These are phyloP conservation scores for Australoheros facetus DNA, from an alignment of 2,797 vertebrate species.

Conservation along the genomic window DNA sequence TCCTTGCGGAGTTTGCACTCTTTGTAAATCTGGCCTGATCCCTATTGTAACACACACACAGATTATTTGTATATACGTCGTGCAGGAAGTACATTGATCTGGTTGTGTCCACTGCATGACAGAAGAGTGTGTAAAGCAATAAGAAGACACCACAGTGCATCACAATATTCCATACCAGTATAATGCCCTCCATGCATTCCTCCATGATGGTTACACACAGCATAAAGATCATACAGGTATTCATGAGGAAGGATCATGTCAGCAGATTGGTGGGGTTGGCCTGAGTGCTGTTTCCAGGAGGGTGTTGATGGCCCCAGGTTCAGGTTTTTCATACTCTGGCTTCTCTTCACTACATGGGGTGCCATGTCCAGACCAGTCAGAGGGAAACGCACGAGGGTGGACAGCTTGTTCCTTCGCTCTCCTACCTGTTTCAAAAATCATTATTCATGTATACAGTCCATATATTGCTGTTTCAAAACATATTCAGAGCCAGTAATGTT, in stretches of 20 bases:
- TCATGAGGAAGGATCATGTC: constrained; percentile 77
- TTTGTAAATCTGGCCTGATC: neutral
- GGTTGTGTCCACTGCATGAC: neutral
- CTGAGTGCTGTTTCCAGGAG: constrained; percentile 77
- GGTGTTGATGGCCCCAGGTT: constrained; percentile 77
- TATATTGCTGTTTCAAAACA: neutral
- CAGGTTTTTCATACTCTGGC: constrained; percentile 71
- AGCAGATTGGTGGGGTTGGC: constrained; percentile 50
- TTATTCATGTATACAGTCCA: neutral
- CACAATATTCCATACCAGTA: constrained; percentile 80
- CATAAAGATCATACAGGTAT: constrained; percentile 91
- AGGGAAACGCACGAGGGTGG: constrained; percentile 88
- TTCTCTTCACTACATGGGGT: constrained; percentile 88
- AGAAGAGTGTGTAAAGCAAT: neutral
- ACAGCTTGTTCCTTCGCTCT: constrained; percentile 90
- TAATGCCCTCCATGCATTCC: constrained; percentile 95
- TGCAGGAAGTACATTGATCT: neutral
- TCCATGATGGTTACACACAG: constrained; percentile 95
- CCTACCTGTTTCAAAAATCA: constrained; percentile 77
- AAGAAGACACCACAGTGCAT: neutral
- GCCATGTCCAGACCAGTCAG: constrained; percentile 90
- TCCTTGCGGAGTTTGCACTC: neutral
- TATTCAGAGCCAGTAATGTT: neutral
- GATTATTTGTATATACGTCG: neutral
- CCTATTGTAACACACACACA: neutral